phyloP scores from a whole-genome alignment of 1,140 invertebrate genomes.

The Sitobion miscanthi region DNA sequence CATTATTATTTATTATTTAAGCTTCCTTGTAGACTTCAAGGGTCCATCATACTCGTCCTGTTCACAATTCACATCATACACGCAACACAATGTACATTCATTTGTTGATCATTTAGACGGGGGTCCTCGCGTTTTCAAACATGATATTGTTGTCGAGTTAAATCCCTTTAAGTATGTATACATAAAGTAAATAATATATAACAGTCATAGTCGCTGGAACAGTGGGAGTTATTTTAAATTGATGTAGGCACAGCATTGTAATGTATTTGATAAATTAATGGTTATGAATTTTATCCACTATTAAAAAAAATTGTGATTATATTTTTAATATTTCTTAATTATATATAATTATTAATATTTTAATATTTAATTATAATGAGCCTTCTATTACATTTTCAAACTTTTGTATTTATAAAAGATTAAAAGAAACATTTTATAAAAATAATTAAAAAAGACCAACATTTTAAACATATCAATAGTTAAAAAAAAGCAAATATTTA shows the following conservation, averaged over 20 bases:
- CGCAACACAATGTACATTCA: neutral
- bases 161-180: neutral
- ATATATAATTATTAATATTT: too few relatives aligned
- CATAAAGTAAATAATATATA: neutral
- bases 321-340: neutral
- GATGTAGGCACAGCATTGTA: neutral
- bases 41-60: neutral
- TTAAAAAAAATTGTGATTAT: neutral
- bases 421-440: too few relatives aligned
- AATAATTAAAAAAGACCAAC: too few relatives aligned
- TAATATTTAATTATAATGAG: neutral
- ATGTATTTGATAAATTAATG: neutral
- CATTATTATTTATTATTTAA: constrained; percentile 19
- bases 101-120: neutral
- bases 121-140: neutral
- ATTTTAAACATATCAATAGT: too few relatives aligned
- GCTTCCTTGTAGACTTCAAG: neutral
- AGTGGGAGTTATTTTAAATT: neutral
- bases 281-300: neutral
- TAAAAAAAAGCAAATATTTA: too few relatives aligned
- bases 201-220: neutral
- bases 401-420: too few relatives aligned
- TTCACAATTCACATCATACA: neutral
- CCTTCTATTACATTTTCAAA: too few relatives aligned
- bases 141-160: neutral